phyloP scores from a whole-genome alignment of 2,113 vertebrate species.

The Copsychus sechellarum region DNA sequence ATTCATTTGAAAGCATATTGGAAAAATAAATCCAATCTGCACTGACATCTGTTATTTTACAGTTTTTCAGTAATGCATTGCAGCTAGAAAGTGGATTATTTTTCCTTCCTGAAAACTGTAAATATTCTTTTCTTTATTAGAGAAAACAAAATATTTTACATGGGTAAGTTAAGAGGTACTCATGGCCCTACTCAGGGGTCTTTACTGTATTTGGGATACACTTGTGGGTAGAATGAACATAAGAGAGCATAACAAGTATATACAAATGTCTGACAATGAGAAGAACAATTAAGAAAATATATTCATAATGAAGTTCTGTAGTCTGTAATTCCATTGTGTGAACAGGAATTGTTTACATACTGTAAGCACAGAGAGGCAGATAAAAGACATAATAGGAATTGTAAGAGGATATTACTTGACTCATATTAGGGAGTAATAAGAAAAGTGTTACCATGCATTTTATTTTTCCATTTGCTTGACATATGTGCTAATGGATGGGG shows the following conservation, averaged over 20 bases:
- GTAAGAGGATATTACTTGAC: not conserved
- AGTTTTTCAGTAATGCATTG: not conserved
- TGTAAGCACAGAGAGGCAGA: not conserved
- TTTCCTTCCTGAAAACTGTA: not conserved
- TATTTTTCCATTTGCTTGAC: not conserved
- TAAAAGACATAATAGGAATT: not conserved
- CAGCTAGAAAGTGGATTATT: not conserved
- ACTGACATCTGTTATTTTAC: constrained; percentile 45
- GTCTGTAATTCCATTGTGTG: not conserved
- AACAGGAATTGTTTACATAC: not conserved
- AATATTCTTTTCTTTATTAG: not conserved
- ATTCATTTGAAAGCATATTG: constrained; percentile 59
- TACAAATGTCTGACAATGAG: not conserved
- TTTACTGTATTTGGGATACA: not conserved
- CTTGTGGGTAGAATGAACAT: not conserved
- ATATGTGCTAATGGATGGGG: not conserved
- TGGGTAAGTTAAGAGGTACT: not conserved
- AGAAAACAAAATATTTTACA: not conserved
- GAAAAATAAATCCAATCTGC: constrained; percentile 57
- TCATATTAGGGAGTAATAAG: not conserved
- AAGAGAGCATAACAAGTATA: not conserved
- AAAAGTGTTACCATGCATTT: not conserved
- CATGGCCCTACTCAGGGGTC: too few relatives aligned
- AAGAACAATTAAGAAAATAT: not conserved
- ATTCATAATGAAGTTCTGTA: not conserved